Evolutionary conservation across 1,140 invertebrate species (phyloP), one percentile per base, ranked within the genome.

Genomic region (Drosophila willistoni): DNA sequence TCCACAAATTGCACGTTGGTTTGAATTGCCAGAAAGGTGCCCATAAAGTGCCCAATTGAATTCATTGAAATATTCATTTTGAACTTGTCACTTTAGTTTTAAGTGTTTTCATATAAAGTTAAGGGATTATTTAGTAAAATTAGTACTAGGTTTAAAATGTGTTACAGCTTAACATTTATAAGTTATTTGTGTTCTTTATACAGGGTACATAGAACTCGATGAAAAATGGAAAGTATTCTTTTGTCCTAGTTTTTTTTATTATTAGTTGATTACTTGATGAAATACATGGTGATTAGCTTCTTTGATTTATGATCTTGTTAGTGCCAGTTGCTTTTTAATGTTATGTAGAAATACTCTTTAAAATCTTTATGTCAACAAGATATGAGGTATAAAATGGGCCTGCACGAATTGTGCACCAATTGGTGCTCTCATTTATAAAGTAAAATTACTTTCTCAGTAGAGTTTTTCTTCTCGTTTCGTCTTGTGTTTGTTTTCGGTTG

Each of bases 251-350:
- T 77, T 66, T 69, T 41, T 42, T 64, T 51, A 69, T 68, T 69
- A 71, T 72, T 64, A 73, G 54, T 80, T 60, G 73, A 71, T 81
- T 64, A 73, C 57, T 80, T 60, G 73, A 71, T 81, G 78, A 81
- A 78, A 70, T 47, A 67, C 68, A 75, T 64, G 60, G 72, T 79
- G 67, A 68, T 82, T 69, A 68, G 70, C 34, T 39, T 9, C 39
- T 66, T 67, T 82, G 82, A 85, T 86, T 87, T 82, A 86, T 86
- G 66, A 33, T 56, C 71, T 54, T 33, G 55, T 34, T 71, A 55
- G 54, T 75, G 12, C 61, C 36, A 42, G 75, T 79, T 75, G 68
- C 56, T 67, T 76, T 5, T 13, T 33, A 62, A 75, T 81, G 74
- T 86, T 74, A 79, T 70, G 36, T 75, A 62, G 9, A 86, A 70